Evolutionary conservation across 2,888 invertebrate species (phyloP).

Genomic region (Plebejus argus): DNA sequence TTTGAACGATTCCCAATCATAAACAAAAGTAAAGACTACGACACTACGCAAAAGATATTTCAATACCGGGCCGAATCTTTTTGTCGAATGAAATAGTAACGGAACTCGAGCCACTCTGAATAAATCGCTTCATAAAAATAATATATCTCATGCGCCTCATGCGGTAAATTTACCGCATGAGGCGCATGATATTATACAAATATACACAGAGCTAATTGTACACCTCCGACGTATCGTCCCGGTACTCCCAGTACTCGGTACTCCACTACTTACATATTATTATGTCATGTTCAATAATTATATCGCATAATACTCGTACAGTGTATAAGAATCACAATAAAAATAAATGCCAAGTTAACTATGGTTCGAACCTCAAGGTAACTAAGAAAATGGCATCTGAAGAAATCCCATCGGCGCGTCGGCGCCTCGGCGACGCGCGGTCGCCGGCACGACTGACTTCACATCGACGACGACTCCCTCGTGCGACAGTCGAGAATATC

Average conservation of each 20-base stretch:
- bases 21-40: slow-evolving; percentile 43
- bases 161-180: slow-evolving; percentile 63
- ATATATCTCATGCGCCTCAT: slow-evolving; percentile 61
- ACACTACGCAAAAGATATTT: slow-evolving; percentile 44
- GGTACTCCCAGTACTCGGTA: slow-evolving; percentile 67
- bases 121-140: slow-evolving; percentile 66
- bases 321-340: slow-evolving; percentile 71
- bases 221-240: slow-evolving; percentile 59
- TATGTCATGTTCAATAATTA: slow-evolving; percentile 69
- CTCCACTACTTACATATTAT: slow-evolving; percentile 60
- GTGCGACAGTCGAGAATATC: slow-evolving; percentile 49
- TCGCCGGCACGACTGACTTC: slow-evolving; percentile 51
- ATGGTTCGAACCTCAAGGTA: slow-evolving; percentile 76
- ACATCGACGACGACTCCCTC: slow-evolving; percentile 52
- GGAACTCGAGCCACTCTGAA: slow-evolving; percentile 79
- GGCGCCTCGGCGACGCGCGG: slow-evolving; percentile 48
- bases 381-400: slow-evolving; percentile 78
- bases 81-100: slow-evolving; percentile 69
- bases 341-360: slow-evolving; percentile 79
- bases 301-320: slow-evolving; percentile 71
- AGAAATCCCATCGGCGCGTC: slow-evolving; percentile 56
- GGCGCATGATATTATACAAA: slow-evolving; percentile 66
- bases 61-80: slow-evolving; percentile 58
- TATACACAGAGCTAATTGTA: slow-evolving; percentile 68
- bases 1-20: slow-evolving; percentile 58